Percentiles rank a stretch among this genome's conserved stretches.
Evolutionary conservation across 1,140 invertebrate genomes (phyloP).

Genomic region (Heliconius himera): DNA sequence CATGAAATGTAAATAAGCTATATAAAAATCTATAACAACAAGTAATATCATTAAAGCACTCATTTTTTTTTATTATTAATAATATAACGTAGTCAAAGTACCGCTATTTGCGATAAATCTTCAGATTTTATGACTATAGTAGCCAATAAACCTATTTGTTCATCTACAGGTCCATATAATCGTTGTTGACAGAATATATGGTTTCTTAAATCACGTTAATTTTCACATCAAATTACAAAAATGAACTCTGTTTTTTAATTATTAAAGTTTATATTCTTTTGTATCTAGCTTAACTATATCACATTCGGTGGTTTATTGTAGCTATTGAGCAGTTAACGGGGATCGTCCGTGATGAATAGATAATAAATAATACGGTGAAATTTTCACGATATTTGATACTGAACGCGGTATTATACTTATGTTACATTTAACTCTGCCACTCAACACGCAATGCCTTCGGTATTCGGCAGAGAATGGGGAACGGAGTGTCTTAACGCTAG

Average conservation of each 20-base stretch:
- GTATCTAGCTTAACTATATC: not conserved
- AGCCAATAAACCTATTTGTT: constrained; percentile 78
- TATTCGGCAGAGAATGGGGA: no score
- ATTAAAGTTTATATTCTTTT: constrained; percentile 10
- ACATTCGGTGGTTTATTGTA: constrained; percentile 49
- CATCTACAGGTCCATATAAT: constrained; percentile 69
- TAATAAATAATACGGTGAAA: constrained; percentile 51
- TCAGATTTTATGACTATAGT: constrained; percentile 59
- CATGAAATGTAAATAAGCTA: no score
- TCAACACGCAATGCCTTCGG: no score
- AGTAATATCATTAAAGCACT: no score
- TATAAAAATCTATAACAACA: no score
- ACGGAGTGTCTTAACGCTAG: no score
- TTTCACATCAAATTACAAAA: constrained; percentile 40
- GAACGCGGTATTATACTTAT: not conserved
- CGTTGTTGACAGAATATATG: constrained; percentile 63
- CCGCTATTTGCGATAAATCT: constrained; percentile 29
- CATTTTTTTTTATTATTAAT: no score
- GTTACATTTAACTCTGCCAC: no score
- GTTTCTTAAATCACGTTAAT: constrained; percentile 67
- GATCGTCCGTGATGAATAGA: constrained; percentile 58
- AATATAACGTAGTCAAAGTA: not conserved
- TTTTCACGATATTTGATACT: constrained; percentile 31
- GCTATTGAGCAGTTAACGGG: constrained; percentile 57
- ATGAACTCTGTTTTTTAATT: not conserved